Base-by-base conservation (phyloP, 2,113 vertebrate genomes). In the Serilophus lunatus region DNA sequence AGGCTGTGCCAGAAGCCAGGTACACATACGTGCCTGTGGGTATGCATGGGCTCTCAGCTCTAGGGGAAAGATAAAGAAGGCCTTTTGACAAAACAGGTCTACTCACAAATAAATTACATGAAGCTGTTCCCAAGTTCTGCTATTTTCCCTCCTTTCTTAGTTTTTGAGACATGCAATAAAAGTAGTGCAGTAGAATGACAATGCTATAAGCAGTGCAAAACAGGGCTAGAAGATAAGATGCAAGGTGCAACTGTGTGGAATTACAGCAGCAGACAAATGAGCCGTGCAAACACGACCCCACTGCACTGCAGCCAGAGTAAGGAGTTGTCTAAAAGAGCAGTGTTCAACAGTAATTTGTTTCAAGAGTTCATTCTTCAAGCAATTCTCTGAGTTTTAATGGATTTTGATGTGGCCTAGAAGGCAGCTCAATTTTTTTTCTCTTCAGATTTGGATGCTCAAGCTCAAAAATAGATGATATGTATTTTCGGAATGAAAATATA, bases 281-380 rank as follows among this genome's bases (percentile, higher is more conserved):
- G 13, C 26, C 35, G 4, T 2, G 18, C 0, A 1, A 44, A 78
- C 29, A 6, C 1, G 5, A 5, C 4, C 8, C 10, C 18, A 14
- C 15, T 33, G 28, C 56, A 26, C 19, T 19, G 15, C 28, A 50
- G 40, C 42, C 45, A 51, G 44, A 22, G 18, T 18, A 64, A 69
- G 24, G 28, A 66, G 28, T 5, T n/a, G 7, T n/a, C 38, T 31
- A 35, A 44, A 54, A 53, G 15, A 63, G 25, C 22, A 26, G 17
- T n/a, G 14, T 38, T 26, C 28, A 60, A 36, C 28, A 54, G 59
- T 28, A 68, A 40, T 53, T 63, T 53, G 6, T 42, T 74, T 59
- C n/a, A 36, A 31, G 5, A 69, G 19, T 16, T 91, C 59, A 35
- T 38, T 83, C 54, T 42, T 50, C 69, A 45, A 24, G 13, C 29